Evolutionary conservation across 2,888 invertebrate species (phyloP).

Genomic region (Amblyjoppa proteus): DNA sequence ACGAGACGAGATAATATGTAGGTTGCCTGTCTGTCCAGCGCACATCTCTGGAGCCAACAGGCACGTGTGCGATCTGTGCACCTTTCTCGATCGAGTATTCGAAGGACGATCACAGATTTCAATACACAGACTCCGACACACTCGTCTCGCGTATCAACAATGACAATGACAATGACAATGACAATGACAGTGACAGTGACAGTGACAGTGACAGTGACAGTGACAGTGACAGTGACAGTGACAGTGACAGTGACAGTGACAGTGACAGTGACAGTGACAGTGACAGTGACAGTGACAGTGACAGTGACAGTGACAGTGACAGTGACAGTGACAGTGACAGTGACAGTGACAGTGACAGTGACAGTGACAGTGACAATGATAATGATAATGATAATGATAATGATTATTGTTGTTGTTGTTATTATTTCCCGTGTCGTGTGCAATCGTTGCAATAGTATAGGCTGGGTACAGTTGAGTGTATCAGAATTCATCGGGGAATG

Average conservation of each 20-base stretch:
- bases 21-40: conserved; percentile 18
- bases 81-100: conserved; percentile 52
- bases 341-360: too few relatives aligned
- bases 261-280: too few relatives aligned
- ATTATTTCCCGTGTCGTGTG: not conserved
- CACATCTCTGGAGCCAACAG: conserved; percentile 23
- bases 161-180: too few relatives aligned
- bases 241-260: too few relatives aligned
- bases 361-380: not conserved
- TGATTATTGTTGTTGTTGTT: not conserved
- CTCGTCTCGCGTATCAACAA: too few relatives aligned
- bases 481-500: not conserved
- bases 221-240: too few relatives aligned
- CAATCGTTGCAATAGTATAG: not conserved
- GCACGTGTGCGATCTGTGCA: conserved; percentile 30
- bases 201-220: too few relatives aligned
- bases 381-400: conserved; percentile 1
- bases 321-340: too few relatives aligned
- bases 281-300: too few relatives aligned
- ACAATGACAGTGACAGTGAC: too few relatives aligned
- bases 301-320: too few relatives aligned
- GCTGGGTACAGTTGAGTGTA: not conserved
- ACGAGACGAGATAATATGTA: conserved; percentile 13
- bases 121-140: conserved; percentile 29
- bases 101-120: conserved; percentile 62